Percentiles rank a stretch among this genome's conserved stretches.
Conservation (phyloP, 2,113 vertebrate species). For the Cariama cristata region DNA sequence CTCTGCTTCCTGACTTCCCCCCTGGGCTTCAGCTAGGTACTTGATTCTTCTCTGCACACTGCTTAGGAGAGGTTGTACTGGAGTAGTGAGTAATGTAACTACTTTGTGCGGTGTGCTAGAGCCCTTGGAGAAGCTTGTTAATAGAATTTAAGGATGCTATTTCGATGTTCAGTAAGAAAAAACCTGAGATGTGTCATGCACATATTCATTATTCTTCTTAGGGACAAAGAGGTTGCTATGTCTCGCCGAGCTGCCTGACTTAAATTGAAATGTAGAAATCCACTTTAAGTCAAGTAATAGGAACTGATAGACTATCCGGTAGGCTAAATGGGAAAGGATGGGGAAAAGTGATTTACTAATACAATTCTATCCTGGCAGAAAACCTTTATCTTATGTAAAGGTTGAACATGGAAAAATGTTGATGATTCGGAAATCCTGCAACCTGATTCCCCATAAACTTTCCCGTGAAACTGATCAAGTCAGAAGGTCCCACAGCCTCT, state of each 20-base stretch:
- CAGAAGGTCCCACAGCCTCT: not conserved
- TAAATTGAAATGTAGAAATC: not conserved
- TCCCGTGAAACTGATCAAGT: not conserved
- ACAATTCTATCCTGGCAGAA: not conserved
- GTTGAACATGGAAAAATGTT: not conserved
- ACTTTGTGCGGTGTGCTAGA: not conserved
- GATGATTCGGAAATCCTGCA: not conserved
- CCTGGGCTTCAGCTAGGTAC: not conserved
- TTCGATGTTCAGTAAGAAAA: not conserved
- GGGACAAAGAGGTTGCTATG: not conserved
- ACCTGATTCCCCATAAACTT: not conserved
- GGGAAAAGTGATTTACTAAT: not conserved
- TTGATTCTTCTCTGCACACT: not conserved
- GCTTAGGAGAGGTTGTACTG: not conserved
- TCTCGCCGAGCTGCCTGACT: not conserved
- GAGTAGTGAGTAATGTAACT: not conserved
- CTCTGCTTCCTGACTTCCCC: not conserved
- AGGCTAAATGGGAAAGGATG: not conserved
- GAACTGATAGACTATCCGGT: not conserved
- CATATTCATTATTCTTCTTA: not conserved
- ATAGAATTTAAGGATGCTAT: not conserved
- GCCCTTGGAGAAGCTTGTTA: not conserved
- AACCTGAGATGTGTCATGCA: not conserved
- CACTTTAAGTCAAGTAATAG: not conserved
- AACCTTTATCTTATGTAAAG: not conserved